These are phyloP conservation scores for Chiridota heheva DNA, from an alignment of 35 echinoderm and acorn worm species.

Conservation along the genomic window DNA sequence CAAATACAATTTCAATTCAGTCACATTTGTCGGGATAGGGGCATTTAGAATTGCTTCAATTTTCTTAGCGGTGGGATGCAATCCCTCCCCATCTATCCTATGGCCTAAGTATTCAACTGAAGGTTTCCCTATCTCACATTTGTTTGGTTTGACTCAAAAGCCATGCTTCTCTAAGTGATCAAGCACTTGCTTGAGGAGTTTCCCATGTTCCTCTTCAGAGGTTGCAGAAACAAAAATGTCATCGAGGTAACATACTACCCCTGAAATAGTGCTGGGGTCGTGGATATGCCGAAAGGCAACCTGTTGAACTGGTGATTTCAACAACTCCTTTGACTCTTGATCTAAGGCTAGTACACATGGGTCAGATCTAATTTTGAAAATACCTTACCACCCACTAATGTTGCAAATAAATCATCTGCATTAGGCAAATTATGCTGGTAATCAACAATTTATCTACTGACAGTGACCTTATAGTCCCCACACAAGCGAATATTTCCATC, in stretches of 20 bases:
- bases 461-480: conserved; percentile 55
- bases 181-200: conserved; percentile 26
- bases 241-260: conserved; percentile 43
- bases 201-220: not conserved
- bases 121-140: conserved; percentile 39
- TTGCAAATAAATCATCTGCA: conserved; percentile 58
- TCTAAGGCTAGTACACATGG: conserved; percentile 55
- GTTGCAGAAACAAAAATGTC: conserved; percentile 53
- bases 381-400: conserved; percentile 37
- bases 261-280: conserved; percentile 51
- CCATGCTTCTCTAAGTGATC: conserved; percentile 45
- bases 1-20: conserved; percentile 30
- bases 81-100: conserved; percentile 24
- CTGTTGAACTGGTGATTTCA: conserved; percentile 47
- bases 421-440: conserved; percentile 52
- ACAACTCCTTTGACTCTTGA: conserved; percentile 24
- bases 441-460: conserved; percentile 22
- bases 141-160: conserved; percentile 42
- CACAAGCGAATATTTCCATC: conserved; percentile 29
- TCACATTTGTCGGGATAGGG: conserved; percentile 13
- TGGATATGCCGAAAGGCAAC: conserved; percentile 55
- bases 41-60: conserved; percentile 36
- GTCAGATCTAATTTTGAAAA: conserved; percentile 49
- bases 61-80: conserved; percentile 55
- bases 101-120: conserved; percentile 46